Base-by-base conservation (phyloP, 2,113 vertebrate genomes). In the Dunckerocampus dactyliophorus region DNA sequence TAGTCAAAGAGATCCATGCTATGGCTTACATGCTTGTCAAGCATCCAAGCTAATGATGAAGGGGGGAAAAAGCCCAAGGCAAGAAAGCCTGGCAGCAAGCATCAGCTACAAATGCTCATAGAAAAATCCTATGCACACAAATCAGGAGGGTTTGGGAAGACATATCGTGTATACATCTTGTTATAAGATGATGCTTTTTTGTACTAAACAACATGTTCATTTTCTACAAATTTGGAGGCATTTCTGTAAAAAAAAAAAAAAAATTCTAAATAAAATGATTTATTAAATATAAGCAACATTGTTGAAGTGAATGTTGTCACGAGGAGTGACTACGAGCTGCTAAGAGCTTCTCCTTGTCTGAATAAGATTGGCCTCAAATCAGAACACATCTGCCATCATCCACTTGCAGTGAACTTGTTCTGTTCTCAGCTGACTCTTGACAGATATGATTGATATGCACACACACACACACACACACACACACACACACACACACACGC, bases 1-100 rank as follows among this genome's bases (percentile, higher is more conserved):
- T 93, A 94, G 93, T 95, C 92, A 95, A 95, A 95, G 92, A 91
- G 90, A 94, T 93, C 89, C 87, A 92, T 90, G 91, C 90, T 92
- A 92, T 90, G 92, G 90, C 92, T 93, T 91, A 93, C 91, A 90
- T 88, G 87, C 89, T 91, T 95, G 92, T 94, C 93, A 95, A 89
- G 87, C 88, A 91, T 92, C 92, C 39, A 78, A 92, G 91, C 88
- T 93, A 94, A 94, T 95, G 93, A 94, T 45, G 42, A 59, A 93
- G 31, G 31, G 92, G 89, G 92, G 92, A 93, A 93, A 93, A 89
- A 91, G 86, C 58, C 49, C 12, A 24, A 69, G 79, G 63, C 39
- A 60, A 37, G 19, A 47, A 72, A 62, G 62, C 54, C 15, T 16
- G 51, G 39, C n/a, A 67, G 69, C 13, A 55, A 34, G 31, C 53